Evolutionary conservation across 2,888 invertebrate genomes (phyloP), one percentile per base, ranked within the genome.

Genomic region (Calameuta pallipes): DNA sequence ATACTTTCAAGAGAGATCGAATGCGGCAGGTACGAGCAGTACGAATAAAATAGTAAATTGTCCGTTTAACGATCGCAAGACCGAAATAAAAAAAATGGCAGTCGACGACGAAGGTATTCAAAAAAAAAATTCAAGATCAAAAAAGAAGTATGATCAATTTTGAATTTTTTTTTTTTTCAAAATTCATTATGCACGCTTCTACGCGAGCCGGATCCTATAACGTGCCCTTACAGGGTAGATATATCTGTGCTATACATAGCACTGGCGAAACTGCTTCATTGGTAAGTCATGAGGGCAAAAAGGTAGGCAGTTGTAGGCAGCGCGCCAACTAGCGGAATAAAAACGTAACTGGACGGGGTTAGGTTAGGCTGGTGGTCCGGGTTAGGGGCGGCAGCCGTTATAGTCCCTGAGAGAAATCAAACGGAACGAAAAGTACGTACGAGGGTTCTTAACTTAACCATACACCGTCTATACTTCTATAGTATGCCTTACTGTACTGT

Each of bases 391-490:
- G 33, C 75, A 30, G 79, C 70, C 70, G 79, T 79, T 79, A 79
- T 79, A 76, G 79, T 79, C 79, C 79, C 79, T 79, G 79, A 68
- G 79, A 79, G 79, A 79, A 79, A 79, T 79, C 79, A 79, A 79
- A 79, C 76, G 79, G 73, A 79, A 79, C 74, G 76, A 68, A 76
- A 79, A 56, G 74, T n/a, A 78, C 74, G n/a, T 31, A 70, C 30
- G 69, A 78, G 74, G 69, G 74, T 75, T 69, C 37, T 75, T 35
- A 75, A 78, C 75, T 78, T 33, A 76, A 75, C 75, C 74, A 33
- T 71, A 33, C 71, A 31, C 71, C 31, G 71, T 33, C 31, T 31
- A 31, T 31, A 31, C 31, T 31, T 3, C 71, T 56, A 23, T 56
- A 56, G 56, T 56, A 15, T 23, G 6, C 12, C 4, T 13, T 6